Evolutionary conservation across 2,888 invertebrate genomes (phyloP), one percentile per base, ranked within the genome.

Genomic region (Orthosia gracilis): DNA sequence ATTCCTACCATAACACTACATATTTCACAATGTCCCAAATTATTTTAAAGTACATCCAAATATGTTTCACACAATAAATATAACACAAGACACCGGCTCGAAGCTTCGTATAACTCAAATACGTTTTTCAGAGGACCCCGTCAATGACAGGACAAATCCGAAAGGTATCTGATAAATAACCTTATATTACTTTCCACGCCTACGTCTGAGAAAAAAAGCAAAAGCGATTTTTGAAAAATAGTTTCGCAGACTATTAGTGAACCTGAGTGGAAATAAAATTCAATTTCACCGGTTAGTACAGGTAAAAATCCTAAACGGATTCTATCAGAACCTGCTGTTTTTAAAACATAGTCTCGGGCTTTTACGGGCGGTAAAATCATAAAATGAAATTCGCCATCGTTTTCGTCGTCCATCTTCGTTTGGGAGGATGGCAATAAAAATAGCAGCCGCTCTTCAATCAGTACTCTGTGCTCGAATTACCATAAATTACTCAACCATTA

Each of bases 111-210:
- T 26, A 21, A 13, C 52, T 57, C 26, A 13, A 64, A 54, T 40
- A 40, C 7, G 4, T 50, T 72, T 66, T 31, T n/a, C 23, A 62
- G 31, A 49, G 9, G 54, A 7, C 18, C n/a, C 31, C n/a, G 47
- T 52, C 57, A 68, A 47, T 69, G 63, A 63, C 66, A 68, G 47
- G 26, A 80, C 23, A 67, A 81, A 77, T 67, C 15, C 12, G 7
- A 64, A 31, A 61, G 47, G 21, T 62, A 31, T 54, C 49, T 64
- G 50, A 69, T 67, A 7, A 58, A 72, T 62, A 49, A 15, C 2
- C 13, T 55, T 61, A 47, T 40, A 71, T 75, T 63, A 68, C 47
- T 58, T 69, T 57, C 49, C 55, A 58, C 26, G 21, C 17, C 21
- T 49, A 50, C 21, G 13, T 1, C 11, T 40, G 0, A 45, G 1